Evolutionary conservation across 2,888 invertebrate genomes (phyloP).

Genomic region (Acrobasis suavella): DNA sequence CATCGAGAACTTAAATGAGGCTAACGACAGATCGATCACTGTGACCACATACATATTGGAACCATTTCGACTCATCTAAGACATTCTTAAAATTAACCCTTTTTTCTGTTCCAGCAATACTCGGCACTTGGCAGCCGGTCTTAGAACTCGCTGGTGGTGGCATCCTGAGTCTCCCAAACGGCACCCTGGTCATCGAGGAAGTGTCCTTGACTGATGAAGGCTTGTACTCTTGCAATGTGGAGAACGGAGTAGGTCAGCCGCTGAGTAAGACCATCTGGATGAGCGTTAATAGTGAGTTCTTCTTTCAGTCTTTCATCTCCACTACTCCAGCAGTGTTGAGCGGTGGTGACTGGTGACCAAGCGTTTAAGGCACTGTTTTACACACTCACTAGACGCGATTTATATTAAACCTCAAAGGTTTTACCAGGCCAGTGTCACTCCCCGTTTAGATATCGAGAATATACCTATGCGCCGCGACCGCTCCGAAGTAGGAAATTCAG

Average conservation of each 20-base stretch:
- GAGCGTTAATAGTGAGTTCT: constrained; percentile 74
- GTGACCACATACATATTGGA: too few relatives aligned
- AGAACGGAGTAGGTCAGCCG: constrained; percentile 77
- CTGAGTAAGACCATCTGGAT: constrained; percentile 78
- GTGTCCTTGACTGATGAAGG: constrained; percentile 75
- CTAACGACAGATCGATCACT: too few relatives aligned
- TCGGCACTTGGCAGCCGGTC: constrained; percentile 78
- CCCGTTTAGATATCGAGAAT: too few relatives aligned
- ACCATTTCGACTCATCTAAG: too few relatives aligned
- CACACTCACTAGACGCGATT: too few relatives aligned
- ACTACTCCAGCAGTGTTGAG: background rate
- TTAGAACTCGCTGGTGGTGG: constrained; percentile 75
- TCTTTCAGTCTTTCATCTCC: constrained; percentile 1
- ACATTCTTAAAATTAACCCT: background rate
- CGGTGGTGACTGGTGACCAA: too few relatives aligned
- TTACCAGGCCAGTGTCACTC: too few relatives aligned
- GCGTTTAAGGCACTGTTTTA: too few relatives aligned
- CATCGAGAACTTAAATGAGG: too few relatives aligned
- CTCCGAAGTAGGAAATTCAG: too few relatives aligned
- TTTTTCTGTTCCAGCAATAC: constrained; percentile 51
- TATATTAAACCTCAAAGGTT: too few relatives aligned
- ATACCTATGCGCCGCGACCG: too few relatives aligned
- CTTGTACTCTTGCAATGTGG: constrained; percentile 76
- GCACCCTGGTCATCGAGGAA: constrained; percentile 71
- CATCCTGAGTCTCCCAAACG: constrained; percentile 73